Evolutionary conservation across 2,888 invertebrate genomes (phyloP), one percentile per base, ranked within the genome.

Genomic region (Homarus gammarus): DNA sequence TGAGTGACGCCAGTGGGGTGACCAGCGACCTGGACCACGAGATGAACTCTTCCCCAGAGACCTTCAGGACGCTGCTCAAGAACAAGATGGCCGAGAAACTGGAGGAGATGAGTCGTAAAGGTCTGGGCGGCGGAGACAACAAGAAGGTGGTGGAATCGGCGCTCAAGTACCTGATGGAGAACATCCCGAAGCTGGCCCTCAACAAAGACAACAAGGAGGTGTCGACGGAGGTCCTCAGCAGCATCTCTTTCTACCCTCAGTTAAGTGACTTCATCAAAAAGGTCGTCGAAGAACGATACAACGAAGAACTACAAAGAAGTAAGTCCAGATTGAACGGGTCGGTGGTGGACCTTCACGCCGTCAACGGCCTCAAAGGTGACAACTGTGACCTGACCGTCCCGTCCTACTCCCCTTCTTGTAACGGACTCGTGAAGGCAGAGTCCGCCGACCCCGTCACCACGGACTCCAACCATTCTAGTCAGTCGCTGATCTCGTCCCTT

Each of bases 51-150:
- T 88, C 93, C 93, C 95, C 91, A 95, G 95, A 84, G 95, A 95
- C 36, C 95, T 95, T 84, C 95, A 95, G 93, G 95, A 95, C 93
- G 95, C 95, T 93, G 95, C 95, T 93, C 95, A 95, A 85, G 93
- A 95, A 95, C 84, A 95, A 95, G 93, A 95, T 95, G 93, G 92
- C 91, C 5, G 90, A 90, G 77, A 92, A 92, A 73, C 87, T 92
- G 27, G 90, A 92, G 38, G 91, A 91, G 70, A 84, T 91, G 56
- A 82, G 84, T 68, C 87, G 90, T n/a, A 75, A 75, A 81, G 85
- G 73, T 51, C 78, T 79, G 61, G 77, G 84, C 36, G 84, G 38
- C 27, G 75, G 33, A 22, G 90, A 73, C 72, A 79, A 78, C 27
- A 51, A 78, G 33, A 77, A 51, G 18, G 89, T 79, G 15, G 85